These are phyloP conservation scores for Luscinia megarhynchos DNA, from an alignment of 2,797 vertebrate species.

Conservation along the genomic window DNA sequence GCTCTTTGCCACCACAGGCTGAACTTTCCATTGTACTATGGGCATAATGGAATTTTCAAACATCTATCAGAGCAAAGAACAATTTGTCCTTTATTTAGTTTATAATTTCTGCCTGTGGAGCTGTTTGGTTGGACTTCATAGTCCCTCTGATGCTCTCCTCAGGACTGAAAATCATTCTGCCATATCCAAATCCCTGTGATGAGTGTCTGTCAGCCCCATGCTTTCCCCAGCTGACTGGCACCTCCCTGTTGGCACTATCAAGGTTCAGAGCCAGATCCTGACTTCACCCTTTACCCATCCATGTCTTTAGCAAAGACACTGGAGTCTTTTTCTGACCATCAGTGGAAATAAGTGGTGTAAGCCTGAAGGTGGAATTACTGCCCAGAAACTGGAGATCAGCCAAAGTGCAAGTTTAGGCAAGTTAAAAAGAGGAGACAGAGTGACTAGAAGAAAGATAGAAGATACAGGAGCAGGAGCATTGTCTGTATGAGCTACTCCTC, in stretches of 20 bases:
- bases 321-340: neutral
- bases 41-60: neutral
- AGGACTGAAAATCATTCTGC: neutral
- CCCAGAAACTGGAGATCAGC: neutral
- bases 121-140: neutral
- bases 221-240: neutral
- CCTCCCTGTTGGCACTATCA: neutral
- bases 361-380: neutral
- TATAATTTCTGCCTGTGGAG: neutral
- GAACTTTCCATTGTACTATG: neutral
- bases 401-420: neutral
- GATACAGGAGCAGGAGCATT: neutral
- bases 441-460: neutral
- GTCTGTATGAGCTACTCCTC: neutral
- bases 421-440: neutral
- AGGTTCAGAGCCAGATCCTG: neutral
- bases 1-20: neutral
- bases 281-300: neutral
- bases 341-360: neutral
- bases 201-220: neutral
- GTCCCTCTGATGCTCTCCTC: neutral
- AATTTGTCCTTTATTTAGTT: neutral
- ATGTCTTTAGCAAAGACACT: neutral
- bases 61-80: neutral
- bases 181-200: fast-evolving